phyloP scores from a whole-genome alignment of 2,113 vertebrate genomes.

The Sitta europaea region DNA sequence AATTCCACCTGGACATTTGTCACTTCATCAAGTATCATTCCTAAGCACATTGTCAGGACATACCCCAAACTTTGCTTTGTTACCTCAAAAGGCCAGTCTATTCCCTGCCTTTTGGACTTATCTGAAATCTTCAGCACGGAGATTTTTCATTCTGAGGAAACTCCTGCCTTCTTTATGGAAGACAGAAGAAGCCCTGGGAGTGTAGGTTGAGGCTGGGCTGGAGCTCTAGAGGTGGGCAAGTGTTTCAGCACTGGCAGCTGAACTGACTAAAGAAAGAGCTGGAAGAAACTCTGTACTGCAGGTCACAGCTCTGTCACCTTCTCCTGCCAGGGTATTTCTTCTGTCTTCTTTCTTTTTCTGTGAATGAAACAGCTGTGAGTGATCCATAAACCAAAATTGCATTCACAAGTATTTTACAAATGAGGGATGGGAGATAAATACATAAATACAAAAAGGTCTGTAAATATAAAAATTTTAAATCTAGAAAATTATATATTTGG shows the following conservation, averaged over 20 bases:
- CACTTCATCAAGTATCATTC: background rate
- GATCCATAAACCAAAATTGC: background rate
- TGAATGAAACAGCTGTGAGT: background rate
- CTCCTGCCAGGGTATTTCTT: background rate
- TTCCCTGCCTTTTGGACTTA: background rate
- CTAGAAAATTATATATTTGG: background rate
- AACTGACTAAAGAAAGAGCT: background rate
- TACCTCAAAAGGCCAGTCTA: background rate
- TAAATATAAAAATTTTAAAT: background rate
- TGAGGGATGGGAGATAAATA: background rate
- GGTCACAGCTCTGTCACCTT: background rate
- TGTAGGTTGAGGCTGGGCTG: background rate
- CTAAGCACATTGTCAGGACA: background rate
- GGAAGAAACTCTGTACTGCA: background rate
- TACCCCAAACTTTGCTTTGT: background rate
- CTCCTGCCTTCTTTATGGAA: background rate
- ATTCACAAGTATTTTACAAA: background rate
- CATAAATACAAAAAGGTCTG: background rate
- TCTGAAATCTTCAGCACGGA: background rate
- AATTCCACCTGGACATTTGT: background rate
- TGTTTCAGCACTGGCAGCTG: background rate
- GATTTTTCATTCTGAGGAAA: background rate
- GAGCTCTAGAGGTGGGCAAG: background rate
- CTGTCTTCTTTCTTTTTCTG: background rate
- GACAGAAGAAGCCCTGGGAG: background rate